Evolutionary conservation across 2,888 invertebrate species (phyloP), one percentile per base, ranked within the genome.

Genomic region (Pandemis corylana): DNA sequence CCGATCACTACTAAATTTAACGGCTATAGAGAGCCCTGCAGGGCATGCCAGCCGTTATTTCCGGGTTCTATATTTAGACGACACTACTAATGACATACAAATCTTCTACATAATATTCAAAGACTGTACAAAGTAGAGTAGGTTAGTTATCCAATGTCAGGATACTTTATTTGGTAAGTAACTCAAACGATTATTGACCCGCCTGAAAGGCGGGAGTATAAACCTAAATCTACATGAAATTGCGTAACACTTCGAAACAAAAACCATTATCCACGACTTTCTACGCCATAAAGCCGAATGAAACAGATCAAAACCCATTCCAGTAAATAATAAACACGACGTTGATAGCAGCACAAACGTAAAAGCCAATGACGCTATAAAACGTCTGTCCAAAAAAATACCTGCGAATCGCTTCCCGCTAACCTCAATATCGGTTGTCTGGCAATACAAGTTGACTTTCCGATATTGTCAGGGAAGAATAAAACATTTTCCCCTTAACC

Each of bases 361-460:
- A 67, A 75, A 75, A 70, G 56, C 62, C 75, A 46, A 67, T 71
- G 46, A 36, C 70, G 62, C 73, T 53, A 74, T 70, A 74, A 69
- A 74, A 70, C 66, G 62, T n/a, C 59, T 66, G 69, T 56, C 68
- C 59, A 75, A 77, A 73, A 77, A 72, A 78, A 72, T 65, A 75
- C 76, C 77, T 71, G 71, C 62, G 62, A 75, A 75, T 63, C 53
- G 70, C 10, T 71, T 44, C 41, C 62, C 75, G 66, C 62, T 66
- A 73, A 74, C 75, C 74, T 72, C 78, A 77, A 75, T 71, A 76
- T 72, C 66, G 75, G 68, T 56, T 62, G 74, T 67, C 68, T 68
- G 75, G 76, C 76, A 64, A 73, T 76, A 77, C 68, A 65, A 56
- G 68, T 44, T 59, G 64, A 71, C 66, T 72, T 53, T 61, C 62